Conservation (phyloP, 37 sponge, comb jelly and placozoan genomes). For the Diacarnus erythraeanus region DNA sequence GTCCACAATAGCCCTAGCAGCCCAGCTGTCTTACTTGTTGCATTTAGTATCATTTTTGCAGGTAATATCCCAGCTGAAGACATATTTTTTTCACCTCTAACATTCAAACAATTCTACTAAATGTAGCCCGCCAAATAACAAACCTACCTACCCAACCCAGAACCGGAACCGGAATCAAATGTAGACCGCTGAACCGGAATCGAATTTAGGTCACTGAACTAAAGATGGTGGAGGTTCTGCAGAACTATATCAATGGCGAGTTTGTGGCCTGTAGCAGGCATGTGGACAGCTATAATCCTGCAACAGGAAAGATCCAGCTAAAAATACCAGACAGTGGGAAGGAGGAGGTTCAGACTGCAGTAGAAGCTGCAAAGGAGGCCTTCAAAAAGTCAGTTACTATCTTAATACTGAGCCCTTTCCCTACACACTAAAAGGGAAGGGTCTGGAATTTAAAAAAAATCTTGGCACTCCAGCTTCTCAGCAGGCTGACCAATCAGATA, state of each 20-base stretch:
- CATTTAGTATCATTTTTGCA: neutral
- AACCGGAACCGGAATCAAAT: neutral
- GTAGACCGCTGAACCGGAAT: neutral
- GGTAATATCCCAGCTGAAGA: no score
- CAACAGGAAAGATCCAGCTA: conserved; percentile 76
- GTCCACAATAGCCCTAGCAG: no score
- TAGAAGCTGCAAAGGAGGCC: conserved; percentile 72
- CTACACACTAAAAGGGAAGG: conserved; percentile 11
- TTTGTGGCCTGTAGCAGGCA: conserved; percentile 63
- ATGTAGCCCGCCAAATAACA: no score
- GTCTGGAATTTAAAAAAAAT: conserved; percentile 21
- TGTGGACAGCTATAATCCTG: conserved; percentile 87
- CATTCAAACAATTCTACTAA: neutral
- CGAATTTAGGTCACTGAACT: neutral
- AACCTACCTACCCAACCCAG: conserved; percentile 13
- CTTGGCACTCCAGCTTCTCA: no score
- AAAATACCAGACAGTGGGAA: conserved; percentile 78
- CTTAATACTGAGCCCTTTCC: no score
- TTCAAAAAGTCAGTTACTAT: conserved; percentile 60
- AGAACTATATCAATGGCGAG: conserved; percentile 83
- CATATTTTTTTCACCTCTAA: neutral
- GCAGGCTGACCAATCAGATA: no score
- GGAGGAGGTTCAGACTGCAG: conserved; percentile 76
- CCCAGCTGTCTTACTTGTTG: neutral
- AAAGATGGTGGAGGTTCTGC: conserved; percentile 14